Evolutionary conservation across 2,113 vertebrate genomes (phyloP).

Genomic region (crab-eating macaque (Macaca fascicularis)): DNA sequence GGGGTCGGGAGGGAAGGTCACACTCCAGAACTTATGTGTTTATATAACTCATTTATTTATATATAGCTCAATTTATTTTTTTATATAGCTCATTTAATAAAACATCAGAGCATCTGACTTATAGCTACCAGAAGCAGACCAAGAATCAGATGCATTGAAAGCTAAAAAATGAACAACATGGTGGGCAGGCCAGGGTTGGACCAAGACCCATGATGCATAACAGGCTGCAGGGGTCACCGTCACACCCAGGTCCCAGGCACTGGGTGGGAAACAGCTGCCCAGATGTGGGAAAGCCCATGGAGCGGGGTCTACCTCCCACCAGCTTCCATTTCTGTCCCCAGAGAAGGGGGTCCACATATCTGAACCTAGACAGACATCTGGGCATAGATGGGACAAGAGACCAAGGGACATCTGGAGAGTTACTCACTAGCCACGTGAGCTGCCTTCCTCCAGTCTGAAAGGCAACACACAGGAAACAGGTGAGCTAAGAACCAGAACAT

Average conservation of each 20-base stretch:
- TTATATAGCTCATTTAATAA: not conserved
- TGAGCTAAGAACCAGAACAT: not conserved
- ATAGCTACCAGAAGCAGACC: no score
- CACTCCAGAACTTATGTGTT: not conserved
- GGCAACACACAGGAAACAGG: not conserved
- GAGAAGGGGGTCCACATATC: not conserved
- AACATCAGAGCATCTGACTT: not conserved
- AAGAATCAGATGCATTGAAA: not conserved
- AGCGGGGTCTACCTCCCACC: not conserved
- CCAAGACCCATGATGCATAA: not conserved
- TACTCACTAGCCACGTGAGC: constrained; percentile 29
- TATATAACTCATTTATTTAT: no score
- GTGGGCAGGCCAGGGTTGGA: fast-evolving
- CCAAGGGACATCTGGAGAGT: not conserved
- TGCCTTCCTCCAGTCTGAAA: not conserved
- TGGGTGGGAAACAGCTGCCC: not conserved
- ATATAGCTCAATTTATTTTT: not conserved
- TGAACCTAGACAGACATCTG: not conserved
- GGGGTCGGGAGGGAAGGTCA: not conserved
- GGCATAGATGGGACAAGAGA: not conserved
- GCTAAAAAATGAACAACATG: not conserved
- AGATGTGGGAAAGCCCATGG: fast-evolving
- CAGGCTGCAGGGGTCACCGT: not conserved
- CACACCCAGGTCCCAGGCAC: not conserved
- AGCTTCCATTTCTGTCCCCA: not conserved